Percentiles rank a stretch among this genome's conserved stretches.
Conservation (phyloP, 1,140 invertebrate genomes). For the Hesperophylax magnus region DNA sequence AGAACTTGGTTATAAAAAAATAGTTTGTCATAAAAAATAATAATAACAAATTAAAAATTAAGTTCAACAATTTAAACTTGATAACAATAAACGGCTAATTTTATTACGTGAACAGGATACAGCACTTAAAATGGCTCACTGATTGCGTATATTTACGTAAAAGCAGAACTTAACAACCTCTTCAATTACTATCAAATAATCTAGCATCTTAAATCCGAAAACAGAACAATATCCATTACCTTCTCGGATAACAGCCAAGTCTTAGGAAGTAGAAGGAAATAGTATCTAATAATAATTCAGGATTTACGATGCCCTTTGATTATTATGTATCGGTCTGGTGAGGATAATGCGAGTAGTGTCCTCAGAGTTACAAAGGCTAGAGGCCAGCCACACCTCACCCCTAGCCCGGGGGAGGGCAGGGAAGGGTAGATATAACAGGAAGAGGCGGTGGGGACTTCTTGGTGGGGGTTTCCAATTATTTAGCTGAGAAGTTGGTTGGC, state of each 20-base stretch:
- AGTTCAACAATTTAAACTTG: too few relatives aligned
- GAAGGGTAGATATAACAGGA: not conserved
- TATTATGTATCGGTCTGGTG: not conserved
- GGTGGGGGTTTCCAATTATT: conserved; percentile 35
- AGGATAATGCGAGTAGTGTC: conserved; percentile 13
- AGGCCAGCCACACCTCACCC: not conserved
- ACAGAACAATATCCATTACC: conserved; percentile 34
- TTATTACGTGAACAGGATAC: too few relatives aligned
- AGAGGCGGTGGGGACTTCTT: not conserved
- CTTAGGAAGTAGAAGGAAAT: not conserved
- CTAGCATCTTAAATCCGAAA: conserved; percentile 2
- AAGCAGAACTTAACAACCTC: not conserved
- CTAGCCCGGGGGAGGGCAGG: not conserved
- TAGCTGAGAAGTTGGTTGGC: conserved; percentile 42
- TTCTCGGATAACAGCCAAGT: conserved; percentile 11
- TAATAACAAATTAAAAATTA: too few relatives aligned
- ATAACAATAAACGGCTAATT: too few relatives aligned
- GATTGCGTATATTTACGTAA: not conserved
- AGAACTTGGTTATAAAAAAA: too few relatives aligned
- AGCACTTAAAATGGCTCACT: too few relatives aligned
- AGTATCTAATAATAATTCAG: not conserved
- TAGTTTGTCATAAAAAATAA: too few relatives aligned
- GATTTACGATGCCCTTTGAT: conserved; percentile 35
- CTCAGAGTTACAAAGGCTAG: too few relatives aligned
- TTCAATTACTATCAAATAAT: conserved; percentile 10